Evolutionary conservation across 2,888 invertebrate species (phyloP).

Genomic region (Nipponacmea schrenckii): DNA sequence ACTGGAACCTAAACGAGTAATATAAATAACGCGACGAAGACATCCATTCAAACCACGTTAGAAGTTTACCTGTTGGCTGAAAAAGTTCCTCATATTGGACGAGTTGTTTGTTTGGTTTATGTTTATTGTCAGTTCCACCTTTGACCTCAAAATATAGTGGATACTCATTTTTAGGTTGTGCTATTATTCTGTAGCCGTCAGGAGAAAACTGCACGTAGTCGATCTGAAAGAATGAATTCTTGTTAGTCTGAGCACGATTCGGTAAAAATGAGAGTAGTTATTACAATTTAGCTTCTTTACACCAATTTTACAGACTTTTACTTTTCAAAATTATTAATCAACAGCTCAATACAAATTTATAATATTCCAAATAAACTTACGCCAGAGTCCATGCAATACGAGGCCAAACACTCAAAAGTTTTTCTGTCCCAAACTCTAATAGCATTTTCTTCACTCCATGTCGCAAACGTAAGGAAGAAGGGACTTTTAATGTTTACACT

Average conservation of each 20-base stretch:
- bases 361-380: conserved; percentile 17
- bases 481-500: background rate
- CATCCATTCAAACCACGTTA: background rate
- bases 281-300: no score
- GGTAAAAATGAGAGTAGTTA: no score
- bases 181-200: background rate
- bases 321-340: no score
- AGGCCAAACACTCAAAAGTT: conserved; percentile 18
- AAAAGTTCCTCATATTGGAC: background rate
- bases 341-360: no score
- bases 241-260: no score
- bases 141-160: background rate
- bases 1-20: no score
- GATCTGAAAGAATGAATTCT: no score
- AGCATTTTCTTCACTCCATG: conserved; percentile 22
- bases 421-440: conserved; percentile 24
- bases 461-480: conserved; percentile 11
- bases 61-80: background rate
- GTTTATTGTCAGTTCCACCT: background rate
- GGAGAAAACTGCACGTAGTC: background rate
- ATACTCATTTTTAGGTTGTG: background rate
- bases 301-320: no score
- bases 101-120: background rate
- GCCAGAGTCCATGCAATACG: conserved; percentile 23
- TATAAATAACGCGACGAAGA: background rate